Base-by-base conservation (phyloP, 2,113 vertebrate genomes). In the Hippoglossus stenolepis region DNA sequence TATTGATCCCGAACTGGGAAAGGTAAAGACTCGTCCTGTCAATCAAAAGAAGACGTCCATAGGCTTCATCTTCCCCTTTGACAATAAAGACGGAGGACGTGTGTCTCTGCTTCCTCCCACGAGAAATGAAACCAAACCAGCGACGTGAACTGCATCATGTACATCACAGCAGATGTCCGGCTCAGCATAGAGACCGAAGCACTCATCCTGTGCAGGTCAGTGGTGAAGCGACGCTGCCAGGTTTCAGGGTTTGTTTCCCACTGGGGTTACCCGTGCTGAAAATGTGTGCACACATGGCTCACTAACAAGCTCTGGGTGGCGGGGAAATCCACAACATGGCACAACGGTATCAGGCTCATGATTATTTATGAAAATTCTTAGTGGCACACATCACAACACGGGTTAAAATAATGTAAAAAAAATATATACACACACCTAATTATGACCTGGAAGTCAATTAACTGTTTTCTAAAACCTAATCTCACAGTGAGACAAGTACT, bases 261-360 rank as follows among this genome's bases (percentile, higher is more conserved):
- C 88, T 78, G 88, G 28, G 88, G 20, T 65, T 65, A 78, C 70
- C 66, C 85, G 47, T 66, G 84, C 75, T 80, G 88, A 86, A 86
- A 84, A 84, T 68, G 59, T 77, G 20, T 15, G 15, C 45, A 49
- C 45, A 49, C 45, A 17, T 49, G 45, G 3, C 15, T 49, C 45
- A 49, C 45, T 49, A 49, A 49, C 45, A 49, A 49, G 45, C 45
- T 49, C 5, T 18, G 45, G 45, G 45, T 2, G 45, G 17, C 45
- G 18, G 45, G 10, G 10, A 43, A 4, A 49, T 49, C 45, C 15
- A 67, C 70, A 59, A 75, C 38, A 76, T 47, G 67, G 31, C 31
- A n/a, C 51, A 24, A 13, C 35, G 26, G 51, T 17, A 5, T 3
- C 15, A 49, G 7, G 12, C 40, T 40, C 38, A 40, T 40, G 38